A percentile compares a stretch with the other conserved stretches of the same genome.
These are phyloP conservation scores for Camponotus fellah DNA, from an alignment of 2,888 invertebrate genomes.

Conservation along the genomic window DNA sequence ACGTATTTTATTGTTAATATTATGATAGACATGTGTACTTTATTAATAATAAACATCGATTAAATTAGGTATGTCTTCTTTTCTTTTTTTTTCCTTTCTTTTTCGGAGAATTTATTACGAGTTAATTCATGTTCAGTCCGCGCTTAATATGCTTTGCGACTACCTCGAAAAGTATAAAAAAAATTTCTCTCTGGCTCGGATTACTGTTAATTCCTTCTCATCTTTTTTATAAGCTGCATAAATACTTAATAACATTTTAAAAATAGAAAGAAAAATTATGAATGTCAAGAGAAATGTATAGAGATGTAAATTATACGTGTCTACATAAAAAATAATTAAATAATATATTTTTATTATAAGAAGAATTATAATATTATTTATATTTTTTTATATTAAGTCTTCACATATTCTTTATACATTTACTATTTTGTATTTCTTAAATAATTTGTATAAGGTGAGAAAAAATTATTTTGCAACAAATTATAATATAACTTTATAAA, in stretches of 20 bases:
- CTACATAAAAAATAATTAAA: background rate
- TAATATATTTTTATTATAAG: background rate
- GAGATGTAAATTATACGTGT: background rate
- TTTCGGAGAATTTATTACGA: background rate
- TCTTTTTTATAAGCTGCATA: background rate
- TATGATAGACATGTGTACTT: background rate
- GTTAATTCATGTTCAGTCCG: background rate
- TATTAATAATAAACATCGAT: background rate
- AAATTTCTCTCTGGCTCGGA: background rate
- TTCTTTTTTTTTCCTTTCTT: background rate
- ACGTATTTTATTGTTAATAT: background rate
- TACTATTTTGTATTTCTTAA: slow-evolving; percentile 11
- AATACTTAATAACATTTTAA: background rate
- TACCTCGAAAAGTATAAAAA: background rate
- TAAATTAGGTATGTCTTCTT: background rate
- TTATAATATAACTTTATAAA: background rate
- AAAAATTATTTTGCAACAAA: background rate
- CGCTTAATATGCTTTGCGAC: background rate
- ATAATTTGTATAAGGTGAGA: background rate
- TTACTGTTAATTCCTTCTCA: background rate
- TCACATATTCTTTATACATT: background rate
- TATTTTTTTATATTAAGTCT: background rate
- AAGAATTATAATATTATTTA: background rate
- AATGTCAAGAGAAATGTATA: background rate
- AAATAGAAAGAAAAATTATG: background rate